Base-by-base conservation (phyloP, 2,113 vertebrate species). In the Isurus oxyrinchus region DNA sequence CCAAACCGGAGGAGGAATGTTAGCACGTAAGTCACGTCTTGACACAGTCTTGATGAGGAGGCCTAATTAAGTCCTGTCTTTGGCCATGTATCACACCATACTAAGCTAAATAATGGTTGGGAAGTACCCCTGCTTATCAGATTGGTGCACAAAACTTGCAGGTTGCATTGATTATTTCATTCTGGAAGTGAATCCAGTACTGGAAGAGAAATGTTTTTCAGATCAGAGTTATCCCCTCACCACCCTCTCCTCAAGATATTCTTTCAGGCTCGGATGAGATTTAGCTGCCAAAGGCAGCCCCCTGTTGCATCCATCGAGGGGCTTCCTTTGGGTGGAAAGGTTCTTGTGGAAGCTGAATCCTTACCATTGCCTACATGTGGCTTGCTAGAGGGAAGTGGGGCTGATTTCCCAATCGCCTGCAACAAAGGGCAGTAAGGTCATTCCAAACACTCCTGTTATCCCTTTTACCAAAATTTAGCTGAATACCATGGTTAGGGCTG, bases 1-100 rank as follows among this genome's bases (percentile, higher is more conserved):
- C 87, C 99, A 99, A 27, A 98, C 98, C 0, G 99, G 98, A 0
- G 99, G 99, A 53, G 99, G 99, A 0, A 99, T 99, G 87, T 97
- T 99, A 90, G 99, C 99, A 96, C 97, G 99, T 99, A 96, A 98
- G 98, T 98, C 44, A n/a, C 55, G 35, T 87, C 76, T 86, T 59
- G 25, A 59, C 76, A 63, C 10, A 23, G 59, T 40, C 59, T 40
- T 66, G 57, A n/a, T 2, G 16, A 61, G 81, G 55, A 93, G 59
- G 87, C 27, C 1, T 3, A 23, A 81, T 16, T 81, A 14, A 81
- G n/a, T 13, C 13, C 35, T 55, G 49, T 27, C 90, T 31, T 49
- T 66, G n/a, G 25, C 19, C n/a, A 55, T 21, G 2, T 40, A 25
- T 67, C 91, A 6, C 55, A 59, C 61, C 61, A 23, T 59, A 25